Percentiles rank a stretch among this genome's conserved stretches.
phyloP scores from a whole-genome alignment of 2,797 vertebrate species.

The Crenichthys baileyi region DNA sequence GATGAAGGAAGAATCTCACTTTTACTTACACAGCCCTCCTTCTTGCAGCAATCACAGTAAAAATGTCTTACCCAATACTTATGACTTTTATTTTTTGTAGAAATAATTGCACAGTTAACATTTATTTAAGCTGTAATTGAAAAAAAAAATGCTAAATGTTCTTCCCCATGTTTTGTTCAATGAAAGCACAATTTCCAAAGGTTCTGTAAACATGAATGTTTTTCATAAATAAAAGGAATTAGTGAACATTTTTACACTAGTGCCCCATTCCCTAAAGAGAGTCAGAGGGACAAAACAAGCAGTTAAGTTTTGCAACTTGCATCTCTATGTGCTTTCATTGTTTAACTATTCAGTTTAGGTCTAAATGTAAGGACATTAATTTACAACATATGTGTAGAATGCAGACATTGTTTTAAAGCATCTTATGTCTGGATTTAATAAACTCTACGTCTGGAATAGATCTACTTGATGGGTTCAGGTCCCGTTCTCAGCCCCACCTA shows the following conservation, averaged over 20 bases:
- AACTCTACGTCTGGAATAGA: constrained; percentile 88
- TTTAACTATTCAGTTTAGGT: not conserved
- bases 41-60: not conserved
- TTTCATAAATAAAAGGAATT: too few relatives aligned
- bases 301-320: not conserved
- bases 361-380: not conserved
- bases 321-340: not conserved
- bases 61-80: not conserved
- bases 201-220: not conserved
- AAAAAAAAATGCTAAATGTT: not conserved
- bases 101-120: not conserved
- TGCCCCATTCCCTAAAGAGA: too few relatives aligned
- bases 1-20: not conserved
- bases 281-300: not conserved
- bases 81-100: not conserved
- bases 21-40: not conserved
- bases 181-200: not conserved
- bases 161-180: not conserved
- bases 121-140: not conserved
- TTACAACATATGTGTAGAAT: not conserved
- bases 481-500: constrained; percentile 14
- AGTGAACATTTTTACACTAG: too few relatives aligned
- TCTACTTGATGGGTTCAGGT: constrained; percentile 67
- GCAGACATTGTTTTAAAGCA: constrained; percentile 26
- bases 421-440: constrained; percentile 90